Conservation (phyloP, 2,888 invertebrate genomes). For the Theodoxus fluviatilis region DNA sequence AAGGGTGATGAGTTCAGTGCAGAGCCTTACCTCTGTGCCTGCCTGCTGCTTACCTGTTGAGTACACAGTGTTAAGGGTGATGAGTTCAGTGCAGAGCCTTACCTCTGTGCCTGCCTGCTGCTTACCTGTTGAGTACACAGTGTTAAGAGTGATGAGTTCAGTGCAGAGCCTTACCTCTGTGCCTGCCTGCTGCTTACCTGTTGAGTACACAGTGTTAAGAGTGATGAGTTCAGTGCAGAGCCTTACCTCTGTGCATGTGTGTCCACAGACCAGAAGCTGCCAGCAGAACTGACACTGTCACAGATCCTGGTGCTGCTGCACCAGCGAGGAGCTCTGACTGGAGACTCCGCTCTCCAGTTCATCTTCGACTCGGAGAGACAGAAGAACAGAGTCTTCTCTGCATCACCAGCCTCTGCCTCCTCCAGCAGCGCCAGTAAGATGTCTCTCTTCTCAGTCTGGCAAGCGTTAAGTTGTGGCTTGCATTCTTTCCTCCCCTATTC, state of each 20-base stretch:
- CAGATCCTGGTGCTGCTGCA: slow-evolving; percentile 71
- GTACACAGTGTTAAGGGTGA: no score
- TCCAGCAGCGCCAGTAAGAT: neutral
- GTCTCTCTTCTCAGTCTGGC: neutral
- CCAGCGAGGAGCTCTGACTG: slow-evolving; percentile 50
- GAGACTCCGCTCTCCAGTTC: slow-evolving; percentile 52
- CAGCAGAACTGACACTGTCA: slow-evolving; percentile 71
- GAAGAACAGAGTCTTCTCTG: slow-evolving; percentile 45
- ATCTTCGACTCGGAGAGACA: slow-evolving; percentile 57
- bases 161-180: neutral
- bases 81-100: no score
- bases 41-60: no score
- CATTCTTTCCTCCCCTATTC: neutral
- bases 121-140: no score
- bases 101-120: no score
- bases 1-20: no score
- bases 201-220: neutral
- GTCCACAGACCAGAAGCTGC: slow-evolving; percentile 65
- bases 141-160: neutral
- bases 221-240: neutral
- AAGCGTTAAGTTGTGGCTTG: neutral
- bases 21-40: no score
- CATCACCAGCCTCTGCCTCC: slow-evolving; percentile 20
- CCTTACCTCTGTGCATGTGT: neutral
- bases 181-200: no score